Evolutionary conservation across 2,113 vertebrate species (phyloP), one percentile per base, ranked within the genome.

Genomic region (Dolichotis patagonum): DNA sequence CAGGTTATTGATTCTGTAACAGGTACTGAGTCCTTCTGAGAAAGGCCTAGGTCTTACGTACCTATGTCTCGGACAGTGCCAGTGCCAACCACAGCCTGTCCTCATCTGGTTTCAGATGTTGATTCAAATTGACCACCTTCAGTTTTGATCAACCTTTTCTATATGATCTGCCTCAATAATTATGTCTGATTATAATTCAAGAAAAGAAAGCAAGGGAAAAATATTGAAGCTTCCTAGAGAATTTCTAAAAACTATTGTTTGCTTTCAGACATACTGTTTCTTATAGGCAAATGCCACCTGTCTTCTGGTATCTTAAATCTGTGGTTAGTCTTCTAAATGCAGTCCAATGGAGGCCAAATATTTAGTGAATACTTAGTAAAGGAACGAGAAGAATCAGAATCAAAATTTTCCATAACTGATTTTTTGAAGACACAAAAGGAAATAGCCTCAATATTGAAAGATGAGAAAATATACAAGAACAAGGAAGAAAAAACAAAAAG

Each of bases 101-200:
- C 17, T 30, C 67, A 63, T 41, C 38, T 26, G 43, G 2, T 62
- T 92, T 92, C 22, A 82, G 82, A 91, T 85, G n/a, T 82, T 87
- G 75, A 71, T 80, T 89, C 38, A 90, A 83, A 63, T 43, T 20
- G 38, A 86, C 41, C 56, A 73, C 19, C 24, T 3, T 75, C 5
- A 58, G 43, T 85, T 67, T 84, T 85, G 13, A 62, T 82, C 24
- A 52, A 75, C 12, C 13, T 78, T 85, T 88, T 93, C 43, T 81
- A 20, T 56, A 49, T 85, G 71, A 91, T 96, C 30, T 88, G 2
- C 82, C 69, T 26, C 67, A 80, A 54, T 56, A 85, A 91, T 89
- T 96, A 93, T 91, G 91, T 96, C 35, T 90, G 80, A 82, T 82
- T 71, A 73, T 88, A 13, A 35, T 94, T 85, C 24, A 90, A 94